Evolutionary conservation across 2,888 invertebrate genomes (phyloP).

Genomic region (Pediacus dermestoides): DNA sequence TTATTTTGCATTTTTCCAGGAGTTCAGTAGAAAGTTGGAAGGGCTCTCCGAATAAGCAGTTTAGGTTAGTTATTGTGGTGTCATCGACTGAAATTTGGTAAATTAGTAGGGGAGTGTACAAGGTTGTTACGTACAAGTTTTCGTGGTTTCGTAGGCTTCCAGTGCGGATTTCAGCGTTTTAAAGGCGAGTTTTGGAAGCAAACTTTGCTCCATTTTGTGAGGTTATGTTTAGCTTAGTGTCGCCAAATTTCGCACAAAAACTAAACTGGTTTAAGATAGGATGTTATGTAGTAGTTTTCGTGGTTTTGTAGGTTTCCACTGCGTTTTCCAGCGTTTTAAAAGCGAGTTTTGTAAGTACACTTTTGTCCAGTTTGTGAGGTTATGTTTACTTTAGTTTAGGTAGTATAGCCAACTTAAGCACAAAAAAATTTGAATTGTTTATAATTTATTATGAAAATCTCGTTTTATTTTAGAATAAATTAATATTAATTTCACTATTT

Average conservation of each 20-base stretch:
- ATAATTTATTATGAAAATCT: too few species aligned
- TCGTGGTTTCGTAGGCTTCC: slow-evolving; percentile 23
- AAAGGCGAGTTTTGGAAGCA: slow-evolving; percentile 28
- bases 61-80: slow-evolving; percentile 51
- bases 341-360: slow-evolving; percentile 26
- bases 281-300: slow-evolving; percentile 29
- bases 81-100: slow-evolving; percentile 1
- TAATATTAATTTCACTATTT: too few species aligned
- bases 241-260: too few species aligned
- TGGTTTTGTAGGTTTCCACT: slow-evolving; percentile 25
- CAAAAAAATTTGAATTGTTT: too few species aligned
- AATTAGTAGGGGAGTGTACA: neutral
- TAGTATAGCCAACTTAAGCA: too few species aligned
- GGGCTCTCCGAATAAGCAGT: slow-evolving; percentile 58
- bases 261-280: too few species aligned
- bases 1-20: slow-evolving; percentile 56
- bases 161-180: slow-evolving; percentile 31
- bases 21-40: slow-evolving; percentile 61
- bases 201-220: slow-evolving; percentile 19
- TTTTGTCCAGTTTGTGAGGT: slow-evolving; percentile 17
- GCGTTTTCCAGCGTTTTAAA: slow-evolving; percentile 30
- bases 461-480: too few species aligned
- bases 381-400: too few species aligned
- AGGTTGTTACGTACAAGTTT: slow-evolving; percentile 27
- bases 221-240: slow-evolving; percentile 13